Evolutionary conservation across 2,888 invertebrate genomes (phyloP), one percentile per base, ranked within the genome.

Genomic region (Liopterus haemorrhoidalis): DNA sequence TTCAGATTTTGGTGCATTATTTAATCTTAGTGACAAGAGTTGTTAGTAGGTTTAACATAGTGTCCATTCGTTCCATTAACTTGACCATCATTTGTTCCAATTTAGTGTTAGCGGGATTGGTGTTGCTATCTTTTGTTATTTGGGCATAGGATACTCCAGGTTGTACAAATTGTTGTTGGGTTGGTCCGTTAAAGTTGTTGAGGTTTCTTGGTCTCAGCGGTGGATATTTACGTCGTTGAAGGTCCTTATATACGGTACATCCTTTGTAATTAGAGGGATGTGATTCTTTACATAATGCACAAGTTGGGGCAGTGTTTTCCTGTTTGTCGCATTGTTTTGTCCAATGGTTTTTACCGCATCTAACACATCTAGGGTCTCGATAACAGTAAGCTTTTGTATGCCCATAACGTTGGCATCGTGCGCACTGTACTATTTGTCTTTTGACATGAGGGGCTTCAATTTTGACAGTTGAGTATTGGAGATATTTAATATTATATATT

Each of bases 351-450:
- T 32, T 32, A 6, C 44, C 46, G 32, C 47, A 41, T 35, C 35
- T 18, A 35, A 22, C 21, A 16, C 41, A 41, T 12, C 32, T 36
- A 32, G 32, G 49, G 9, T 41, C 37, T 37, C 49, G 24, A 11
- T 30, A 48, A 28, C 54, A 54, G 40, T 56, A 57, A 12, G 41
- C 46, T 42, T 53, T 54, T 0, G 58, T 55, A 36, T 59, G 56
- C 1, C 56, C 54, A 18, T 53, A 58, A 25, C 31, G 9, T 42
- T 58, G 58, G 32, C 57, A 57, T n/a, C 51, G 32, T 8, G 36
- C 36, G 22, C 36, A 27, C 36, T 28, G 25, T 24, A 21, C 21
- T 28, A 45, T 18, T 20, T 45, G 32, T 25, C 12, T 31, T 41
- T 32, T 42, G 32, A 15, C 21, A 12, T 21, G 32, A 11, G 35